A percentile compares a stretch with the other conserved stretches of the same genome.
Conservation (phyloP, 1,140 invertebrate genomes). For the Heterodera carotae region DNA sequence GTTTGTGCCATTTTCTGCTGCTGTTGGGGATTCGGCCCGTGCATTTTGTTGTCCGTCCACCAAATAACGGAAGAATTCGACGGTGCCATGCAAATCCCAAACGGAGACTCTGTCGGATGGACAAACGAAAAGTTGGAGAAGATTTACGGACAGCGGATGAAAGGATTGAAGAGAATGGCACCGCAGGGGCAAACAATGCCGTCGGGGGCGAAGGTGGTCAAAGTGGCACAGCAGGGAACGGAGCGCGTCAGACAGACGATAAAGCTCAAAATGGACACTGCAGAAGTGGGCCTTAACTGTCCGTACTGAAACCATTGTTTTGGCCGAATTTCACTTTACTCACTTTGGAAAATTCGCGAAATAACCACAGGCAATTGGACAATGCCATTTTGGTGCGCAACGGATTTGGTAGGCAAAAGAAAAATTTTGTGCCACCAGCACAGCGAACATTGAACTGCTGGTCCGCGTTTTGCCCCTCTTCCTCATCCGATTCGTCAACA, state of each 20-base stretch:
- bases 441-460: not conserved
- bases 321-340: not conserved
- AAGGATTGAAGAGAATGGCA: not conserved
- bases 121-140: constrained; percentile 7
- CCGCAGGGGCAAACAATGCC: constrained; percentile 7
- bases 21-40: not conserved
- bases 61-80: constrained; percentile 28
- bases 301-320: constrained; percentile 6
- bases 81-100: constrained; percentile 25
- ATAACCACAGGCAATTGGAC: constrained; percentile 1
- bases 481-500: constrained; percentile 7
- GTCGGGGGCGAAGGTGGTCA: not conserved
- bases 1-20: not conserved
- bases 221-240: not conserved
- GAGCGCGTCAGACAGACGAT: not conserved
- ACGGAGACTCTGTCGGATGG: constrained; percentile 6
- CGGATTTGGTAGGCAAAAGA: constrained; percentile 10
- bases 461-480: not conserved
- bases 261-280: not conserved
- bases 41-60: not conserved
- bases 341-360: constrained; percentile 22
- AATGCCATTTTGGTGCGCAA: not conserved
- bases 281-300: not conserved
- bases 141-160: constrained; percentile 8
- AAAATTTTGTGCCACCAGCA: not conserved